Evolutionary conservation across 2,888 invertebrate species (phyloP), one percentile per base, ranked within the genome.

Genomic region (Achlya flavicornis): DNA sequence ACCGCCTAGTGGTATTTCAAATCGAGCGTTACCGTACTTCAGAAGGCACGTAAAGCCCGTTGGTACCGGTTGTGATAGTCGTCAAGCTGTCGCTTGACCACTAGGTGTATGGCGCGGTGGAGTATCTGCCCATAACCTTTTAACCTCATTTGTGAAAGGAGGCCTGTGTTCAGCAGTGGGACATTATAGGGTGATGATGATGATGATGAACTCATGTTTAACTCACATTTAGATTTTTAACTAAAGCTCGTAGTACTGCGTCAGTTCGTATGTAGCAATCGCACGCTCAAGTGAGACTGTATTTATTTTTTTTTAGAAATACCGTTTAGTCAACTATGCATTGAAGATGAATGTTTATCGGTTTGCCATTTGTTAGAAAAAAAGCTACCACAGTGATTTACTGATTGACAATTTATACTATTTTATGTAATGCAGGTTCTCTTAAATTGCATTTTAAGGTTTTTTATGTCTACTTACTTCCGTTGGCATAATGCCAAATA

Each of bases 301-400:
- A 79, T 78, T 84, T 80, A 79, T 81, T 86, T 81, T 86, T 88
- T 84, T 86, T 84, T 83, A 79, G 77, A 81, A 79, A 80, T 76
- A 73, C 81, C 85, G 81, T 86, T 86, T 86, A 87, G 88, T 87
- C 86, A 86, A 85, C 85, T 86, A 83, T 80, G 81, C 84, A 87
- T 86, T 79, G 82, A 82, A 88, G 87, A 87, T 87, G 84, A 86
- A 87, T 87, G 85, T 86, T 85, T 86, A 86, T 85, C 79, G 85
- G 79, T 80, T 79, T 76, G 78, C 81, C 78, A 83, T 86, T 86
- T 82, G 80, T 81, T 81, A 71, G 69, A 71, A 78, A 41, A 78
- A 81, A 80, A 77, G 79, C n/a, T 80, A 77, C 65, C 70, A 65
- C 60, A 58, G 74, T 80, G 83, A 85, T 85, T 84, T 84, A 85